These are phyloP conservation scores for Agrotis puta DNA, from an alignment of 2,888 invertebrate species.

Conservation along the genomic window DNA sequence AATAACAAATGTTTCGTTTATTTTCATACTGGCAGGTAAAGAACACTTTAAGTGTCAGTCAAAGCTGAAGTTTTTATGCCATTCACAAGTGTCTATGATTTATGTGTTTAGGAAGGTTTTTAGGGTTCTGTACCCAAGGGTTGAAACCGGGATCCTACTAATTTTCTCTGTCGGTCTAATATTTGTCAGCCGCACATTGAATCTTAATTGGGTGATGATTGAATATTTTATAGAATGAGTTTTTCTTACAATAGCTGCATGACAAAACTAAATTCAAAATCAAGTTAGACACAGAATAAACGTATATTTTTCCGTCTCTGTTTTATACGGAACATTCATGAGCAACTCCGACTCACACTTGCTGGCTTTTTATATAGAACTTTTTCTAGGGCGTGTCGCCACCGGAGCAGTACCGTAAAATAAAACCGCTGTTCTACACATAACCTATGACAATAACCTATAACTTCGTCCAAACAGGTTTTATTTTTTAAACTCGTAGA, in stretches of 20 bases:
- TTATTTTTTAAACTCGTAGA: constrained; percentile 52
- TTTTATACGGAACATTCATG: no score
- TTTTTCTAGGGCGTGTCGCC: constrained; percentile 39
- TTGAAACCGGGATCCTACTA: no score
- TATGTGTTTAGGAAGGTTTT: constrained; percentile 4
- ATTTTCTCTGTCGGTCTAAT: no score
- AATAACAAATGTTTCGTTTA: constrained; percentile 27
- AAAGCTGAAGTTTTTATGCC: constrained; percentile 32
- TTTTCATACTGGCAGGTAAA: constrained; percentile 26
- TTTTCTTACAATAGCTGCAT: no score
- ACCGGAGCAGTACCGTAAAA: constrained; percentile 24
- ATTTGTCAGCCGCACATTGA: no score
- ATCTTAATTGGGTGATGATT: no score
- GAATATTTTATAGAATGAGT: no score
- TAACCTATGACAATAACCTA: constrained; percentile 66
- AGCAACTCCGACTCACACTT: neutral
- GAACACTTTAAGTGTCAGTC: constrained; percentile 32
- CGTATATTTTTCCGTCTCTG: no score
- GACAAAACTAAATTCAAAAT: no score
- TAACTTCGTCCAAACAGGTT: constrained; percentile 60
- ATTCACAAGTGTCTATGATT: constrained; percentile 31
- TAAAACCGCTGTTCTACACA: constrained; percentile 42
- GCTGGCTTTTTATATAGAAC: neutral
- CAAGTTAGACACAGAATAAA: no score
- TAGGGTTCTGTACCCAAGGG: neutral